Evolutionary conservation across 2,888 invertebrate species (phyloP), one percentile per base, ranked within the genome.

Genomic region (Helicoverpa assulta): DNA sequence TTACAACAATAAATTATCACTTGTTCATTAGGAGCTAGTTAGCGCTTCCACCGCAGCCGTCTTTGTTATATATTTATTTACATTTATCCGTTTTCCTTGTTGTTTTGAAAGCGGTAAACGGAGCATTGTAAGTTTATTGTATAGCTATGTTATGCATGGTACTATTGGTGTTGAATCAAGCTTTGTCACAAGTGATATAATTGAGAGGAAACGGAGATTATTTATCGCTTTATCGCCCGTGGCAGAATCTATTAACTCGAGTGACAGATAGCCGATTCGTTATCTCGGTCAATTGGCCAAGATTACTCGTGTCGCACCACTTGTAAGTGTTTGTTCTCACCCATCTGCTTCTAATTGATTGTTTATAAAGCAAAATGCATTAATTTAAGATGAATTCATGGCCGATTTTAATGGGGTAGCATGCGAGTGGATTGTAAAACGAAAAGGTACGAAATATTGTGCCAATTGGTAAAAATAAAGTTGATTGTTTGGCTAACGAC

Each of bases 241-340:
- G 76, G 63, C 57, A 55, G 73, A 75, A 78, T 81, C 70, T 77
- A 76, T 80, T 80, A 76, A 64, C 67, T 69, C 56, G 69, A 79
- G 70, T 82, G 82, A 82, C 71, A 80, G 79, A 85, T 83, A 80
- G 76, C 72, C 40, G 53, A 70, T 76, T 66, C 29, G 73, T 80
- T 84, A 84, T 83, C 83, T 73, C 61, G 56, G 63, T 59, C 79
- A 78, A 85, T 86, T 83, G 77, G 62, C 59, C 56, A 78, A 76
- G 65, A 82, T 78, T 73, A 67, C 61, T 62, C 60, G 66, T 67
- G 68, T 56, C 67, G 72, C 54, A 65, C 70, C 59, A 71, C 57
- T 65, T 56, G 53, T 29, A 18, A 58, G 57, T 53, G 57, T 56
- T 55, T 43, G 26, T 50, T 55, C 37, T 52, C 59, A 50, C n/a